Conservation (phyloP, 92 coral and sea anemone genomes). For the Virgularia gustaviana region DNA sequence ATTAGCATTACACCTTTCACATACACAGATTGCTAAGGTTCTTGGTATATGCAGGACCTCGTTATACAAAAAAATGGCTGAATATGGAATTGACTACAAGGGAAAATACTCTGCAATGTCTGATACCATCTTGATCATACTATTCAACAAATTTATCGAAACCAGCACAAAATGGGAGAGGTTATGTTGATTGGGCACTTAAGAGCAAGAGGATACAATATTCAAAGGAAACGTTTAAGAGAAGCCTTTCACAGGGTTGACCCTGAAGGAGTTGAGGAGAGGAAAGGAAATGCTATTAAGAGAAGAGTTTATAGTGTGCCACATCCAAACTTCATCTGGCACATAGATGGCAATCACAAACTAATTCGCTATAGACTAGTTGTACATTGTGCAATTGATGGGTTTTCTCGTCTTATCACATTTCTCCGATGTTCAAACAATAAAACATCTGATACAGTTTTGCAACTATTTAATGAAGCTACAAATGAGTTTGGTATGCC, state of each 20-base stretch:
- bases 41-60: slow-evolving; percentile 21
- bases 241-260: neutral
- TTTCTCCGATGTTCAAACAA: slow-evolving; percentile 6
- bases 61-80: slow-evolving; percentile 16
- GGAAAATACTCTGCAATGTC: neutral
- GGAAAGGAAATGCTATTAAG: neutral
- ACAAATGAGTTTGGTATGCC: slow-evolving; percentile 1
- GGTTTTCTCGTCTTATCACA: neutral
- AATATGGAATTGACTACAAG: slow-evolving; percentile 20
- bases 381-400: slow-evolving; percentile 16
- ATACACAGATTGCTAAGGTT: slow-evolving; percentile 1
- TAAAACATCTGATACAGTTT: neutral
- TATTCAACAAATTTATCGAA: neutral
- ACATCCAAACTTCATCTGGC: slow-evolving; percentile 6
- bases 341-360: slow-evolving; percentile 18
- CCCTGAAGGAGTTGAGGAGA: neutral
- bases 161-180: slow-evolving; percentile 23
- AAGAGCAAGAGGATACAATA: neutral
- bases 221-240: neutral
- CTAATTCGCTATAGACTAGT: slow-evolving; percentile 10
- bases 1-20: neutral
- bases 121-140: slow-evolving; percentile 2
- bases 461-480: neutral
- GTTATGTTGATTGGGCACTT: slow-evolving; percentile 12
- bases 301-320: slow-evolving; percentile 8